phyloP scores from a whole-genome alignment of 2,888 invertebrate genomes.

The Theodoxus fluviatilis region DNA sequence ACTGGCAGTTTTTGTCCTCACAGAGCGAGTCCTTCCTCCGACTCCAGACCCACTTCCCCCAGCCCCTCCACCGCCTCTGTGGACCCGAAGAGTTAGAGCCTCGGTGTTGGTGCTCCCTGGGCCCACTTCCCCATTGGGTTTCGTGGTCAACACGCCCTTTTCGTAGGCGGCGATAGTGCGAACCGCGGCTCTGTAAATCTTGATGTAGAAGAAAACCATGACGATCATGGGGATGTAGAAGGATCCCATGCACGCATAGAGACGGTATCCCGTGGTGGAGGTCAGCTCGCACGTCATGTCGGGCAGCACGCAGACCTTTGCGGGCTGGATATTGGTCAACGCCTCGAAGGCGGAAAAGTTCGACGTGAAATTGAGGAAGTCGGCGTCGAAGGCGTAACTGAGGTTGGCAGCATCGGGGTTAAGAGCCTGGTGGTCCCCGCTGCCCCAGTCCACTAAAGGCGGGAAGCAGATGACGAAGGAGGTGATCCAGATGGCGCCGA shows the following conservation, averaged over 20 bases:
- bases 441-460: constrained; percentile 90
- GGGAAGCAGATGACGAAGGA: constrained; percentile 97
- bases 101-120: constrained; percentile 32
- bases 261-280: constrained; percentile 80
- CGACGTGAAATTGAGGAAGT: too few relatives aligned
- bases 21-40: too few relatives aligned
- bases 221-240: constrained; percentile 98
- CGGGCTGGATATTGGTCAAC: background rate
- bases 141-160: constrained; percentile 54
- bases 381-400: background rate
- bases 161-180: constrained; percentile 60
- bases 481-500: constrained; percentile 91
- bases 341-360: too few relatives aligned
- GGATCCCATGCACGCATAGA: constrained; percentile 96
- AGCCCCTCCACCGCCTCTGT: constrained; percentile 73
- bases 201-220: constrained; percentile 92
- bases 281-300: constrained; percentile 46
- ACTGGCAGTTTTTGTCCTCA: background rate
- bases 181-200: constrained; percentile 88
- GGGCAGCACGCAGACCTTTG: too few relatives aligned
- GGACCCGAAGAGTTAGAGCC: constrained; percentile 82
- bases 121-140: constrained; percentile 27
- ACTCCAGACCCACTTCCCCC: background rate
- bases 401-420: too few relatives aligned
- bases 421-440: background rate